Base-by-base conservation (phyloP, 2,113 vertebrate genomes). In the Erythrolamprus reginae region DNA sequence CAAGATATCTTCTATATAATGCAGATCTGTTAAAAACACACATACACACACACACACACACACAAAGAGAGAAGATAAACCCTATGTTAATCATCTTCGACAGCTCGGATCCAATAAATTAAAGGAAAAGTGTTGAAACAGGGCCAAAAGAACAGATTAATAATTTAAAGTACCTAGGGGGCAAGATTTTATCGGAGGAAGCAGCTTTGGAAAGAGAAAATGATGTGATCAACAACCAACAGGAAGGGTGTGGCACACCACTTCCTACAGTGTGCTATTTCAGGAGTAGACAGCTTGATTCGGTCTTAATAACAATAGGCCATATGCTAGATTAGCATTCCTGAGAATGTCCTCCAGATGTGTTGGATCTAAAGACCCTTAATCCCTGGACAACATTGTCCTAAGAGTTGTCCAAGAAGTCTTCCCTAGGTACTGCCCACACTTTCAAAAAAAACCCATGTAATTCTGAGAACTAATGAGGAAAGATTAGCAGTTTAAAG, bases 111-210 rank as follows among this genome's bases (percentile, higher is more conserved):
- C 38, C 38, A 83, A 82, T 21, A 28, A 82, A 83, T 45, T 7
- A 89, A 82, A 82, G 70, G 24, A 53, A 53, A 83, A 55, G 51
- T 26, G 13, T 33, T 47, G 38, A 53, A 83, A 65, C 17, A 89
- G 50, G 51, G 51, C 15, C 77, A 56, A n/a, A 83, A 48, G 24
- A 83, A 21, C 52, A 89, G 24, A 33, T 38, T 47, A 89, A 55
- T 38, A 90, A 84, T 58, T 90, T 58, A 23, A 61, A 61, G 28
- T 84, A 47, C 48, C 48, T 38, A 55, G 82, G 28, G 53, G 6
- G 50, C 53, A 84, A 90, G 65, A 90, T 56, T 82, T 19, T 55
- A 90, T 45, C 85, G 82, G 87, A 87, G 84, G 51, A 87, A 90
- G 87, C 51, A 47, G 61, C 51, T 90, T 90, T 53, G 42, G 90